Evolutionary conservation across 2,888 invertebrate species (phyloP).

Genomic region (Lamellibrachia satsuma): DNA sequence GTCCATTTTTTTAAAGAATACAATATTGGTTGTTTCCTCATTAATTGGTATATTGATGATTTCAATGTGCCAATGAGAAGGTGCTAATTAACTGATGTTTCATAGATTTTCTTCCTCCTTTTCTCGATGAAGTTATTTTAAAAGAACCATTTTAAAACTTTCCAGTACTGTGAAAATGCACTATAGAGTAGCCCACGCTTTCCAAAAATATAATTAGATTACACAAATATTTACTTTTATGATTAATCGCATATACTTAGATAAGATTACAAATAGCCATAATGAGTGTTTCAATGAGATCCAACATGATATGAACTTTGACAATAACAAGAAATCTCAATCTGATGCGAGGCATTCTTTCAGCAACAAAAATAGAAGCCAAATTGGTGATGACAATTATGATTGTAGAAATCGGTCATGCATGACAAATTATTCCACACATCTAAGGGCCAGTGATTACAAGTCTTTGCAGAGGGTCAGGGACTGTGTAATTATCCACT

Average conservation of each 20-base stretch:
- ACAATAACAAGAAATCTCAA: not conserved
- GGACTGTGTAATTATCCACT: not conserved
- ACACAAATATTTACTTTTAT: not conserved
- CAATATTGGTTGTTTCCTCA: not conserved
- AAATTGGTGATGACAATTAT: slow-evolving; percentile 12
- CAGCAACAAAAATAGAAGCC: not conserved
- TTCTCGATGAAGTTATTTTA: not conserved
- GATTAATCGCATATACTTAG: not conserved
- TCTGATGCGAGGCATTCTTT: not conserved
- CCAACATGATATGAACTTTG: not conserved
- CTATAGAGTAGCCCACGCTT: not conserved
- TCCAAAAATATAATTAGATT: not conserved
- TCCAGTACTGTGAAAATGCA: not conserved
- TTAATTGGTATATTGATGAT: not conserved
- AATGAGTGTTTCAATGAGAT: not conserved
- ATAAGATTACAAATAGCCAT: not conserved
- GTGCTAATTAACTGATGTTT: not conserved
- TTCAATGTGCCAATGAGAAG: not conserved
- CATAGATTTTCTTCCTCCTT: too few species aligned
- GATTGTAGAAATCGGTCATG: not conserved
- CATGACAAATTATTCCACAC: not conserved
- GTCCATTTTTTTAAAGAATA: too few species aligned
- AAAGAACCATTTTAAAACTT: not conserved
- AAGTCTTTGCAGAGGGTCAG: not conserved
- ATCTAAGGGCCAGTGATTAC: slow-evolving; percentile 17